Conservation (phyloP, 2,113 vertebrate genomes). For the Azemiops feae region DNA sequence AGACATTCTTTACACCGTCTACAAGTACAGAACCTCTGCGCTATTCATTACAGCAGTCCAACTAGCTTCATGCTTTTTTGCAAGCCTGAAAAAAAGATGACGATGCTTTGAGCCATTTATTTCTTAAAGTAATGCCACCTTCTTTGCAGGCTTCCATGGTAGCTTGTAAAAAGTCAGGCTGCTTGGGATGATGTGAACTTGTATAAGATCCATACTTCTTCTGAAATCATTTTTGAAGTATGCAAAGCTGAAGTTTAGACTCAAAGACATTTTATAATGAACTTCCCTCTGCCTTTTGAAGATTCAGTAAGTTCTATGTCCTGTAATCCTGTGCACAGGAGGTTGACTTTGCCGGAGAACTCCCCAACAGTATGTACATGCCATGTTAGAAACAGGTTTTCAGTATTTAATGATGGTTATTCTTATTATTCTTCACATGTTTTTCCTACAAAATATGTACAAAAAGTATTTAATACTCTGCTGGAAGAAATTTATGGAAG, state of each 20-base stretch:
- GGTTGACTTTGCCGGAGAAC: not conserved
- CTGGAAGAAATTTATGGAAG: not conserved
- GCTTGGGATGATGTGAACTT: not conserved
- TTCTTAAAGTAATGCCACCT: not conserved
- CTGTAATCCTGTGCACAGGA: not conserved
- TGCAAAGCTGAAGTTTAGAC: not conserved
- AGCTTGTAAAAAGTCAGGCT: not conserved
- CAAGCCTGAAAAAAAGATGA: not conserved
- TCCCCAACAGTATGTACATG: not conserved
- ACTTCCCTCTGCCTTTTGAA: not conserved
- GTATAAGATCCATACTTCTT: not conserved
- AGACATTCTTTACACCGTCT: not conserved
- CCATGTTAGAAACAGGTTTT: conserved; percentile 3
- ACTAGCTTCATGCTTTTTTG: not conserved
- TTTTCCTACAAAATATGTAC: not conserved
- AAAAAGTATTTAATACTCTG: conserved; percentile 1
- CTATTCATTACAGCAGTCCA: not conserved
- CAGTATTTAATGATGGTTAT: not conserved
- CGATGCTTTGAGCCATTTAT: not conserved
- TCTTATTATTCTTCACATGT: not conserved
- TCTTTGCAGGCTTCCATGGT: not conserved
- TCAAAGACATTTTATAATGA: not conserved
- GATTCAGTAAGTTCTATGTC: not conserved
- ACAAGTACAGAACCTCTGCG: not conserved
- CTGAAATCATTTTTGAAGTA: not conserved